Base-by-base conservation (phyloP, 2,888 invertebrate species). In the Eupeodes luniger region DNA sequence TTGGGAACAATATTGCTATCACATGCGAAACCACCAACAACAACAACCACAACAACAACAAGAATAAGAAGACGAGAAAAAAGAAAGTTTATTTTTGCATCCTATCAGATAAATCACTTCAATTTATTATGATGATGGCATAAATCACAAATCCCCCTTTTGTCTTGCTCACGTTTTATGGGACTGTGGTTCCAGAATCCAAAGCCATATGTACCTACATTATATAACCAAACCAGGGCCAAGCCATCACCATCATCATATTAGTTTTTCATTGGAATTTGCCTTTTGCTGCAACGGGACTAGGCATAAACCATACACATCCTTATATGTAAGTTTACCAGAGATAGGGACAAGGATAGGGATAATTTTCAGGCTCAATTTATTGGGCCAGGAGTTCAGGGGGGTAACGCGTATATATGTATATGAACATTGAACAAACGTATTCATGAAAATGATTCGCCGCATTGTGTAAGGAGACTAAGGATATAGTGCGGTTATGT, bases 61-160 rank as follows among this genome's bases (percentile, higher is more conserved):
- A 40, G 3, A 40, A 40, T 40, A 40, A 40, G 40, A 5, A 1
- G 40, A 57, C 27, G 27, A 67, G 16, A 57, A 69, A 85, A 78
- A 76, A 53, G 64, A 83, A 87, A 83, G 66, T 83, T 87, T 75
- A 80, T 87, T 87, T 85, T 87, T 80, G 86, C 86, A 87, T 87
- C 72, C 88, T 89, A 89, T 86, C 74, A 91, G 90, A 92, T 92
- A 93, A 92, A 93, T 93, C 93, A 92, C 90, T 91, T 91, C 91
- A 93, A 92, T 93, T 92, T 92, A 93, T 93, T 92, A 93, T 93
- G 92, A 93, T 92, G 92, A 93, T 91, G 91, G 90, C 90, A 93
- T 92, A 93, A 93, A 92, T 92, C 92, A 91, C 89, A 90, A 80
- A 88, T 81, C 74, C 77, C 76, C 72, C 87, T 85, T 88, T 88